Percentiles rank a stretch among this genome's conserved stretches.
Evolutionary conservation across 2,113 vertebrate species (phyloP).

Genomic region (Carassius gibelio): DNA sequence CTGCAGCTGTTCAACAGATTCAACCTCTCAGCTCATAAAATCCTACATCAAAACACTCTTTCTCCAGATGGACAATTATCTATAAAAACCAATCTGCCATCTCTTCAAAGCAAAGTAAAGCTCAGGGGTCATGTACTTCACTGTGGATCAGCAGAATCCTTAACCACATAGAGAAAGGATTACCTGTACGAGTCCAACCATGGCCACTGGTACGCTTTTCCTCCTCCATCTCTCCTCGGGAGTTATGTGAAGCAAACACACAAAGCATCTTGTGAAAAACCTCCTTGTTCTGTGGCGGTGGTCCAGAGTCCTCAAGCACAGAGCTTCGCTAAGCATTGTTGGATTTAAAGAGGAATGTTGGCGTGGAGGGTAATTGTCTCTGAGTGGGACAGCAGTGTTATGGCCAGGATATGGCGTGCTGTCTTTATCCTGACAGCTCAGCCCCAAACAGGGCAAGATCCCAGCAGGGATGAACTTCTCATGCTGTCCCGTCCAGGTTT

Average conservation of each 20-base stretch:
- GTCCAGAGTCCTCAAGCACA: background rate
- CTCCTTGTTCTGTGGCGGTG: constrained; percentile 8
- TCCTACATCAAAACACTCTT: background rate
- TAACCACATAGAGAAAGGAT: constrained; percentile 20
- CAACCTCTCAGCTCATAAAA: background rate
- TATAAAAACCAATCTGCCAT: constrained; percentile 6
- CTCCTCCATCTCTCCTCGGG: constrained; percentile 6
- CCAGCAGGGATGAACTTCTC: constrained; percentile 6
- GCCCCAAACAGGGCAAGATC: constrained; percentile 26
- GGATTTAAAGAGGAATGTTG: constrained; percentile 44
- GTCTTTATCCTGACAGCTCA: constrained; percentile 25
- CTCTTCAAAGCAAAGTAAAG: constrained; percentile 29
- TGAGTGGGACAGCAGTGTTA: constrained; percentile 10
- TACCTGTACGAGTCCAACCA: background rate
- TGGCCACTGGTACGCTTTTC: background rate
- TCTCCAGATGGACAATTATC: constrained; percentile 1
- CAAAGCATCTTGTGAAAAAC: constrained; percentile 1
- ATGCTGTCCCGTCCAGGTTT: constrained; percentile 17
- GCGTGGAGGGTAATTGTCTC: constrained; percentile 34
- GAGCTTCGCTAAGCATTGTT: constrained; percentile 39
- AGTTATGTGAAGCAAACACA: constrained; percentile 35
- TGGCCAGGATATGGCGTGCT: constrained; percentile 29
- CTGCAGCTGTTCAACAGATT: background rate
- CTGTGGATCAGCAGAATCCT: background rate
- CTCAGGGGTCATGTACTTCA: background rate